phyloP scores from a whole-genome alignment of 2,113 vertebrate species.

The Vireo altiloquus region DNA sequence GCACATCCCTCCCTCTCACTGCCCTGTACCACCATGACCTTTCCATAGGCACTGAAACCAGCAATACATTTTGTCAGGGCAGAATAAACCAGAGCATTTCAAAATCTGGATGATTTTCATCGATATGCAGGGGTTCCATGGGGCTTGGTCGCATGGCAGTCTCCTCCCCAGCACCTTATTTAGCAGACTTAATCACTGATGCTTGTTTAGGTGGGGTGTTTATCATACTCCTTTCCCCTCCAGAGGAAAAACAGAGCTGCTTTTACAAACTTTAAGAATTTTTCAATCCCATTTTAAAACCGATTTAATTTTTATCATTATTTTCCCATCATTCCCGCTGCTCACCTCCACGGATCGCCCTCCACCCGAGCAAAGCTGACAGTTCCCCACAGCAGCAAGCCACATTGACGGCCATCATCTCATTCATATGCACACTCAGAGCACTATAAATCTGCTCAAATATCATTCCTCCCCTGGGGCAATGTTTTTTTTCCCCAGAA shows the following conservation, averaged over 20 bases:
- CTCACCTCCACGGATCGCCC: neutral
- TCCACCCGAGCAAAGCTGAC: neutral
- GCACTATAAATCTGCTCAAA: slow-evolving; percentile 58
- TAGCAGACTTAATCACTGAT: rapidly evolving
- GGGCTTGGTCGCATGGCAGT: rapidly evolving
- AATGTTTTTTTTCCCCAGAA: slow-evolving; percentile 31
- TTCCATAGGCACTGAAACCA: neutral
- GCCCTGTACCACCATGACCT: rapidly evolving
- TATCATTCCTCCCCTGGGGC: slow-evolving; percentile 55
- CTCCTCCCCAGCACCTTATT: neutral
- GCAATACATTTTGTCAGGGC: neutral
- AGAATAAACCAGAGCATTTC: neutral
- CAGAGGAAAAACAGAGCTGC: neutral
- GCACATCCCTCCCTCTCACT: neutral
- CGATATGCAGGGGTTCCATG: rapidly evolving
- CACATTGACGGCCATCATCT: slow-evolving; percentile 9
- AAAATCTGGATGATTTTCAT: neutral
- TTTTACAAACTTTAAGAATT: neutral
- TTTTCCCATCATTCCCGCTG: neutral
- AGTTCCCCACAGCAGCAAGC: slow-evolving; percentile 27
- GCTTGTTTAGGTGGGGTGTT: neutral
- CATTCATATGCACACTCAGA: slow-evolving; percentile 53
- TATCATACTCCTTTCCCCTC: neutral
- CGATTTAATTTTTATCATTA: neutral
- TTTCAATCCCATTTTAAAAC: neutral